Base-by-base conservation (phyloP, 2,113 vertebrate species). In the Rhinoderma darwinii region DNA sequence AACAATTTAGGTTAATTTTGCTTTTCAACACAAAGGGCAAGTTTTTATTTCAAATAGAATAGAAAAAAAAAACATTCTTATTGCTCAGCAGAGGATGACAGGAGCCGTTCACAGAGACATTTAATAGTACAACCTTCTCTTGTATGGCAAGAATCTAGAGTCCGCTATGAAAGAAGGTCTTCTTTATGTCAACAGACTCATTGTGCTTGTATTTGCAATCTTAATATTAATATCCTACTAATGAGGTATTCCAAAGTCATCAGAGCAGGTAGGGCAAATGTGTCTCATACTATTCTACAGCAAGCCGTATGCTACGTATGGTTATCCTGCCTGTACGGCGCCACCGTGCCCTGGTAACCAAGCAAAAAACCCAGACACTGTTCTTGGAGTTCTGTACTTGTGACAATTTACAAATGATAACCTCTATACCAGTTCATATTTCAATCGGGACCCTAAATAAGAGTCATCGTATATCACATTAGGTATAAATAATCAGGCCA, bases 41-140 rank as follows among this genome's bases (percentile, higher is more conserved):
- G 22, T 15, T 59, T 27, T 78, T 78, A 30, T 78, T 78, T 10
- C 25, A 78, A 37, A 56, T 37, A 17, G 3, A 30, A 70, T 70
- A 20, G 59, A 76, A 76, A 50, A 37, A 32, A 35, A 77, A 59
- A 2, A 50, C 17, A 47, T 79, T 37, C 18, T 56, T 15, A 35
- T 35, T 22, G 78, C 37, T 81, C 54, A 61, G 78, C 35, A 18
- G 78, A 80, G 50, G 27, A 63, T 61, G 78, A 81, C 54, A 12
- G 50, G 22, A 56, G 18, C 17, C 32, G 4, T 27, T 39, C 78
- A 80, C 77, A 80, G 15, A 54, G 18, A 22, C 17, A 15, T 56
- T 22, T 79, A 17, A 37, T 56, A 79, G 14, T 32, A 41, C 70
- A 25, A 22, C 25, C 37, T 74, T 2, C 37, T 43, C 39, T 18